Percentiles rank a stretch among this genome's conserved stretches.
Conservation (phyloP, 2,888 invertebrate species). For the Trachelus tabidus region DNA sequence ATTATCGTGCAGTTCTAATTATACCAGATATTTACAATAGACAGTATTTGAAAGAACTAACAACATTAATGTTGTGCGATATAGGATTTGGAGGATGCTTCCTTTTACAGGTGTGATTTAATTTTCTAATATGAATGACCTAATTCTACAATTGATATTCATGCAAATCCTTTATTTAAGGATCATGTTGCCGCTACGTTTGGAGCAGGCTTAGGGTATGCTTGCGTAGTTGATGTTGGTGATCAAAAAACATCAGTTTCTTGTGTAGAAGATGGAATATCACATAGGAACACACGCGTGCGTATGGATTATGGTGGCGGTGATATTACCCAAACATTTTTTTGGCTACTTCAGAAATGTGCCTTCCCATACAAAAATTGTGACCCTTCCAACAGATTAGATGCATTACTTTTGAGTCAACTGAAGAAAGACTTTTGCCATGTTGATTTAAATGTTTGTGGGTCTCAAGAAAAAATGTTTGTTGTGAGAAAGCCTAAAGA, state of each 20-base stretch:
- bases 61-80: slow-evolving; percentile 80
- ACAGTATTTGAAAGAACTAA: slow-evolving; percentile 85
- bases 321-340: slow-evolving; percentile 90
- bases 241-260: slow-evolving; percentile 96
- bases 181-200: slow-evolving; percentile 89
- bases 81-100: slow-evolving; percentile 90
- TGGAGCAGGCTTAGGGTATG: slow-evolving; percentile 85
- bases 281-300: slow-evolving; percentile 85
- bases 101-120: slow-evolving; percentile 75
- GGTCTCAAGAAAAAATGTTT: slow-evolving; percentile 86
- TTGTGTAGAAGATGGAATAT: slow-evolving; percentile 96
- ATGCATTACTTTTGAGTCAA: slow-evolving; percentile 83
- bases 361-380: slow-evolving; percentile 91
- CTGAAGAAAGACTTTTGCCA: slow-evolving; percentile 93
- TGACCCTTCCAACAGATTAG: slow-evolving; percentile 78
- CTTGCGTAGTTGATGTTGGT: slow-evolving; percentile 95
- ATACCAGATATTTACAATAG: slow-evolving; percentile 92
- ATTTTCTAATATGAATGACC: neutral
- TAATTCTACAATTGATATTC: neutral
- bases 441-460: slow-evolving; percentile 89
- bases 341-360: slow-evolving; percentile 88
- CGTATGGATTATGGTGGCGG: slow-evolving; percentile 90
- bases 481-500: slow-evolving; percentile 78
- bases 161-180: slow-evolving; percentile 58
- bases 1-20: slow-evolving; percentile 87